These are phyloP conservation scores for Diceros bicornis DNA, from an alignment of 2,797 vertebrate species.

Conservation along the genomic window DNA sequence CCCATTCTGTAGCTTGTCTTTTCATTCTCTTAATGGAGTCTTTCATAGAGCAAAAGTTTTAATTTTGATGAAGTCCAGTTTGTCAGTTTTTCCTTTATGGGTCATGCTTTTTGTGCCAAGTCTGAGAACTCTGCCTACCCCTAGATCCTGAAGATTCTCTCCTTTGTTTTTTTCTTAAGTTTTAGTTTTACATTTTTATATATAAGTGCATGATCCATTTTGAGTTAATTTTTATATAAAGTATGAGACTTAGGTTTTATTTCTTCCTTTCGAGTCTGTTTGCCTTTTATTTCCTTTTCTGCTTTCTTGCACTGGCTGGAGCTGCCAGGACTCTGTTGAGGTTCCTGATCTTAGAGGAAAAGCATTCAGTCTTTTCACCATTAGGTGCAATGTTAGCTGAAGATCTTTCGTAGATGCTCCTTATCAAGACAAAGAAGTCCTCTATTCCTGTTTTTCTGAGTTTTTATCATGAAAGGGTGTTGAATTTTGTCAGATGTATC, in stretches of 20 bases:
- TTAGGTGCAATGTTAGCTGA: neutral
- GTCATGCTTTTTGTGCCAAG: neutral
- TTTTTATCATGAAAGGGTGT: neutral
- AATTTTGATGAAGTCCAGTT: neutral
- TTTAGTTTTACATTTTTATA: neutral
- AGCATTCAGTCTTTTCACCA: neutral
- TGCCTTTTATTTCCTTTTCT: neutral
- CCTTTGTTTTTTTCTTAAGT: neutral
- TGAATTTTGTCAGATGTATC: neutral
- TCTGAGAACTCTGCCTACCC: neutral
- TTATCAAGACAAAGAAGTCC: neutral
- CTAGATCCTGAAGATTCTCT: neutral
- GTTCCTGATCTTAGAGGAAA: neutral
- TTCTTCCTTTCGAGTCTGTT: neutral
- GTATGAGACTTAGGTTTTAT: neutral
- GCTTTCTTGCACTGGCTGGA: neutral
- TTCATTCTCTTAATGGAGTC: neutral
- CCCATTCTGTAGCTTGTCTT: neutral
- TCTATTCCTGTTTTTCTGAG: neutral
- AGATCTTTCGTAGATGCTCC: neutral
- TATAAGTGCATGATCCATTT: neutral
- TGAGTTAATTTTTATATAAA: neutral
- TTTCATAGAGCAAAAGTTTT: neutral
- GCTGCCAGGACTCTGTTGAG: neutral
- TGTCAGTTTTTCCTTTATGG: neutral